Conservation (phyloP, 2,888 invertebrate species). For the Hydroisotoma schaefferi region DNA sequence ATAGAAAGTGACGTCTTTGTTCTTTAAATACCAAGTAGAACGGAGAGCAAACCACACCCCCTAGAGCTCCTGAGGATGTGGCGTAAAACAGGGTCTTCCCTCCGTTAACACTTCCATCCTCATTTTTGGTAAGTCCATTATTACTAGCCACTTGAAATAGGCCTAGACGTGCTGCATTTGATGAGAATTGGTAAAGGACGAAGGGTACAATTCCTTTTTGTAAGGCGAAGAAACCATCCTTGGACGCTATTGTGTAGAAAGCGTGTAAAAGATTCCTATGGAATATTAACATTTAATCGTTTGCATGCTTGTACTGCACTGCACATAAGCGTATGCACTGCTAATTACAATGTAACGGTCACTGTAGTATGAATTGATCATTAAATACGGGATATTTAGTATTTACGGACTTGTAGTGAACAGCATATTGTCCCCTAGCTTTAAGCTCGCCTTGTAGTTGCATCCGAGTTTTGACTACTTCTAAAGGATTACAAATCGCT, state of each 20-base stretch:
- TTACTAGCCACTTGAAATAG: constrained; percentile 69
- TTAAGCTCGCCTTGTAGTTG: constrained; percentile 85
- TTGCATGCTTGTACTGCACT: too few species aligned
- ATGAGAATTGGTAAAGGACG: constrained; percentile 77
- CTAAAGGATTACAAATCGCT: constrained; percentile 35
- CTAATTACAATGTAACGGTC: too few species aligned
- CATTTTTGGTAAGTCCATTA: constrained; percentile 60
- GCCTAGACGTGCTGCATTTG: constrained; percentile 80
- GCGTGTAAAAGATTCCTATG: constrained; percentile 77
- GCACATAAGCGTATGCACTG: too few species aligned
- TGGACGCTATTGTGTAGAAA: constrained; percentile 69
- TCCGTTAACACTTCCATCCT: constrained; percentile 29
- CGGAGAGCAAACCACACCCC: constrained; percentile 77
- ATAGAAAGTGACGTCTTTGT: too few species aligned
- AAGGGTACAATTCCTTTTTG: constrained; percentile 75
- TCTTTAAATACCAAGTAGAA: constrained; percentile 76
- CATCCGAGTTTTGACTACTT: constrained; percentile 79
- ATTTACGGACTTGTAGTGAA: constrained; percentile 47
- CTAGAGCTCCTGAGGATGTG: constrained; percentile 72
- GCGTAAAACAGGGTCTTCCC: constrained; percentile 67
- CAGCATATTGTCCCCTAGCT: constrained; percentile 64
- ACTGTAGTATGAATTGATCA: too few species aligned
- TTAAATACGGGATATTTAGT: too few species aligned
- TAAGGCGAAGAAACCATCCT: constrained; percentile 71
- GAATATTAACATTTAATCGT: too few species aligned